Evolutionary conservation across 2,113 vertebrate genomes (phyloP), one percentile per base, ranked within the genome.

Genomic region (Taxidea taxus): DNA sequence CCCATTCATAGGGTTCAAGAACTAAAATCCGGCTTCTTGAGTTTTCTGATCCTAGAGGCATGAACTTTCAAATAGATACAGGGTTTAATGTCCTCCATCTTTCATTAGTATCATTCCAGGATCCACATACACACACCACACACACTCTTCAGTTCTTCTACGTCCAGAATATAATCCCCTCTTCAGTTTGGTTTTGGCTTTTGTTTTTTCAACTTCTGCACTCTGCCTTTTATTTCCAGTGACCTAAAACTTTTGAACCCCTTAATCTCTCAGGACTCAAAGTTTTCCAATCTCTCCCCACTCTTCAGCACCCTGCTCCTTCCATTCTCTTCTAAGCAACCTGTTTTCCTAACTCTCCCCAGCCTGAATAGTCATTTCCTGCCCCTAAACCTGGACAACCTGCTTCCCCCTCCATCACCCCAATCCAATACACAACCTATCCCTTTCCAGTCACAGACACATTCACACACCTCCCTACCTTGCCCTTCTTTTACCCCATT

Each of bases 241-340:
- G 44, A 94, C 14, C 56, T 96, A 81, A 94, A 95, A 81, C 70
- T 56, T 44, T 39, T 93, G 75, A 42, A 31, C 25, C 66, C 21
- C 95, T 94, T 82, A 84, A 58, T 80, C 27, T 95, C 92, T 75
- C 29, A 92, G 37, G 42, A 94, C 10, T 93, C 74, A 62, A 87
- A 95, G 29, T 87, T 68, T 49, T 89, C 70, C 64, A 70, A 34
- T 84, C 93, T 95, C 84, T 84, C 27, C 25, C 47, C 21, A 89
- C 12, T 78, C 25, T 75, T 56, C 47, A 51, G 60, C 44, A 82
- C 44, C 44, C 78, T 70, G 58, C 47, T 64, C 68, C 66, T 94
- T 54, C 56, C 88, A 77, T 25, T 87, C 25, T 81, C 83, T 89
- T 58, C 68, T 12, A 86, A 68, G 70, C 49, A 94, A 90, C 34